A percentile compares a stretch with the other conserved stretches of the same genome.
These are phyloP conservation scores for Chamaea fasciata DNA, from an alignment of 2,113 vertebrate species.

Conservation along the genomic window DNA sequence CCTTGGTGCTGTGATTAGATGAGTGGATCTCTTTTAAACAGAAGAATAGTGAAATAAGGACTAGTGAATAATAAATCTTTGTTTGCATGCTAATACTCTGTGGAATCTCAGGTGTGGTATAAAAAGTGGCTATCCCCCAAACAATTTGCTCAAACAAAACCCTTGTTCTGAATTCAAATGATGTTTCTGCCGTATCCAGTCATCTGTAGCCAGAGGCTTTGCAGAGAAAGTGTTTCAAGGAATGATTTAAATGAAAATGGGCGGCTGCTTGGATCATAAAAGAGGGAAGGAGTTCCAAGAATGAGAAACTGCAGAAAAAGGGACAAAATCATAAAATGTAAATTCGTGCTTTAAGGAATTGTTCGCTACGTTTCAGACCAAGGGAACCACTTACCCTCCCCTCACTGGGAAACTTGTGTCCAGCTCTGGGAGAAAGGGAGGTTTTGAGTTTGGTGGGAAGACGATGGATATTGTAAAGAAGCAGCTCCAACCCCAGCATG, in stretches of 20 bases:
- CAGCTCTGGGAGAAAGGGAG: not conserved
- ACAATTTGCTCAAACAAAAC: conserved; percentile 55
- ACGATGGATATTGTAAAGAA: fast-evolving
- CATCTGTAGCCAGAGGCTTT: conserved; percentile 50
- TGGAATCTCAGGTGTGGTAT: conserved; percentile 25
- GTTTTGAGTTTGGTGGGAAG: not conserved
- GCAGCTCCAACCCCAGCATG: not conserved
- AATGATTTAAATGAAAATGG: conserved; percentile 53
- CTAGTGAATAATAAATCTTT: conserved; percentile 5
- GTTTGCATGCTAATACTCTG: conserved; percentile 7
- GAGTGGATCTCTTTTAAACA: not conserved
- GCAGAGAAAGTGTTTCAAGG: conserved; percentile 40
- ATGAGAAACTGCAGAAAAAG: not conserved
- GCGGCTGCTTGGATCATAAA: conserved; percentile 40
- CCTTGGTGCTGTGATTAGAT: conserved; percentile 2
- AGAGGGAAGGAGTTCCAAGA: conserved; percentile 43
- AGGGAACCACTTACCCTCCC: fast-evolving
- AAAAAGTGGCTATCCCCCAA: conserved; percentile 45
- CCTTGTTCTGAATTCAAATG: conserved; percentile 38
- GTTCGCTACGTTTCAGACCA: not conserved
- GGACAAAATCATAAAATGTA: conserved; percentile 46
- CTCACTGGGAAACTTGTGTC: not conserved
- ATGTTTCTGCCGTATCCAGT: conserved; percentile 36
- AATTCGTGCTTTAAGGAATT: not conserved
- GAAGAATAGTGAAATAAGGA: conserved; percentile 5